A percentile compares a stretch with the other conserved stretches of the same genome.
Conservation (phyloP, 2,113 vertebrate genomes). For the Dicrurus megarhynchus region DNA sequence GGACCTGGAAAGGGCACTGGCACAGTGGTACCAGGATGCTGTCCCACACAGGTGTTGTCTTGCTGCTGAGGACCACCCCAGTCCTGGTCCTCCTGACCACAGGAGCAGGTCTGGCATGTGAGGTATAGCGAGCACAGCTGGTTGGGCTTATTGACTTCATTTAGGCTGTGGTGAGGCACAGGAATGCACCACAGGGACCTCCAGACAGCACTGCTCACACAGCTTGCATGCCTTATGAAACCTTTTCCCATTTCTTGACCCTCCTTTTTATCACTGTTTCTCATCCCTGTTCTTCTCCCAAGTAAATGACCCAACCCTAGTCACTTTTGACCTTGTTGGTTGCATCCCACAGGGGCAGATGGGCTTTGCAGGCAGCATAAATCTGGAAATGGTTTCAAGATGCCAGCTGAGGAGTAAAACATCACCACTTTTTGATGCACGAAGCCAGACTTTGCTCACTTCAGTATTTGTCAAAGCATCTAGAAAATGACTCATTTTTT, state of each 20-base stretch:
- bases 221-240: not conserved
- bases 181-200: not conserved
- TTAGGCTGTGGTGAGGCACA: not conserved
- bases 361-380: not conserved
- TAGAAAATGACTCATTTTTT: constrained; percentile 17
- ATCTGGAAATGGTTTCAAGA: not conserved
- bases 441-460: not conserved
- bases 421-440: not conserved
- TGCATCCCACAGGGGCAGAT: not conserved
- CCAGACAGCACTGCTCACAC: not conserved
- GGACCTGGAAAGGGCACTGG: not conserved
- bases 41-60: not conserved
- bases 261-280: not conserved
- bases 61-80: not conserved
- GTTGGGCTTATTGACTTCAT: not conserved
- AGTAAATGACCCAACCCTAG: not conserved
- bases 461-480: constrained; percentile 4
- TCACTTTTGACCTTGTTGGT: not conserved
- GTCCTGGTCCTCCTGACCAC: not conserved
- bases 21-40: not conserved
- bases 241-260: not conserved
- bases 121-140: not conserved
- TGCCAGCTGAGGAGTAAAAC: not conserved
- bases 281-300: not conserved
- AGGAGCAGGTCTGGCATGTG: not conserved